phyloP scores from a whole-genome alignment of 2,888 invertebrate genomes.

The Spicauda simplicius region DNA sequence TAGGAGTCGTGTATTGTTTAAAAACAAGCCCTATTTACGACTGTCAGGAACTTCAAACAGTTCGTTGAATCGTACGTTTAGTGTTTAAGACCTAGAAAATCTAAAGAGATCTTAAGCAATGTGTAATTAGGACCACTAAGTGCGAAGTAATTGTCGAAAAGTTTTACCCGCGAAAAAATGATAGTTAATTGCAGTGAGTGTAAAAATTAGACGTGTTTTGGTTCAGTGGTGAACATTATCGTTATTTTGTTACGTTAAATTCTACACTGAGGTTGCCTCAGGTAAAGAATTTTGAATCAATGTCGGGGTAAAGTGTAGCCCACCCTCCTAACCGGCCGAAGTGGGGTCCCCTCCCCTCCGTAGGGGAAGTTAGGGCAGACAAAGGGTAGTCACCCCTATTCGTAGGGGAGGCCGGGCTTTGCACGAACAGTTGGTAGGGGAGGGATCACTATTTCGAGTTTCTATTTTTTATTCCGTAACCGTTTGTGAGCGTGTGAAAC shows the following conservation, averaged over 20 bases:
- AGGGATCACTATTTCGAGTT: constrained; percentile 70
- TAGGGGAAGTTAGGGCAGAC: constrained; percentile 76
- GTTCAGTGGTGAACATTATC: constrained; percentile 37
- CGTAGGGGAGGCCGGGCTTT: constrained; percentile 77
- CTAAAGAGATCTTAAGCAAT: background rate
- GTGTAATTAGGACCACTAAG: background rate
- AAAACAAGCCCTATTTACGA: background rate
- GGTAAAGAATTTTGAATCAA: constrained; percentile 70
- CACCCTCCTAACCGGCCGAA: constrained; percentile 73
- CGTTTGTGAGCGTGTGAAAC: constrained; percentile 54
- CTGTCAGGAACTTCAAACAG: background rate
- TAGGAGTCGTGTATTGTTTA: background rate
- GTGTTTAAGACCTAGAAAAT: background rate
- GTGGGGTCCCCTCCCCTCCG: constrained; percentile 80
- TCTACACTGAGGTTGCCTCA: constrained; percentile 47
- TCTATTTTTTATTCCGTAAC: constrained; percentile 61
- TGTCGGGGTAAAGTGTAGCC: constrained; percentile 67
- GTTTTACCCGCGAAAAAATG: constrained; percentile 27
- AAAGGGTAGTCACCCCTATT: constrained; percentile 82
- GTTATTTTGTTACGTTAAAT: constrained; percentile 43
- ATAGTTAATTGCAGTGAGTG: background rate
- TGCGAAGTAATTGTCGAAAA: constrained; percentile 1
- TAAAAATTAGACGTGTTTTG: background rate
- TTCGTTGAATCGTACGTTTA: background rate
- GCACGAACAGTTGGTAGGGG: constrained; percentile 73